These are phyloP conservation scores for Dunckerocampus dactyliophorus DNA, from an alignment of 2,113 vertebrate species.

Conservation along the genomic window DNA sequence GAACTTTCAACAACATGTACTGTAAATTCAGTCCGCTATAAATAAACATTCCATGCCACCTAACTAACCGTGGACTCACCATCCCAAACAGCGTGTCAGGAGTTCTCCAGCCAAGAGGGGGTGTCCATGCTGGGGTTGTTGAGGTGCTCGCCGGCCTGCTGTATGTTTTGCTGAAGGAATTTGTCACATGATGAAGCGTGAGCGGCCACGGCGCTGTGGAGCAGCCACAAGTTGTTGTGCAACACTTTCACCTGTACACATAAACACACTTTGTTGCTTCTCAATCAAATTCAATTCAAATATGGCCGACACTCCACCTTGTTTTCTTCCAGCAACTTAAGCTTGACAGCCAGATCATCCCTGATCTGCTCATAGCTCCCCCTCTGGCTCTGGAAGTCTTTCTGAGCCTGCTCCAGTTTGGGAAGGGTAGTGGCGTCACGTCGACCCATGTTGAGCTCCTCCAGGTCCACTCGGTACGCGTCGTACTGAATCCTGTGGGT, in stretches of 20 bases:
- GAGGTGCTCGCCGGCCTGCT: conserved; percentile 75
- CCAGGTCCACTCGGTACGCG: conserved; percentile 87
- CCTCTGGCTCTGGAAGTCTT: conserved; percentile 80
- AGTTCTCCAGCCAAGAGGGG: conserved; percentile 88
- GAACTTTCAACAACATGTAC: not conserved
- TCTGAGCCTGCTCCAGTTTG: conserved; percentile 82
- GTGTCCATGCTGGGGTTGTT: conserved; percentile 65
- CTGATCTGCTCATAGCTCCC: conserved; percentile 79
- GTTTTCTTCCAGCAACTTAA: conserved; percentile 89
- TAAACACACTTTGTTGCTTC: not conserved
- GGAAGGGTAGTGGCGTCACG: conserved; percentile 75
- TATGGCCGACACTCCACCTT: conserved; percentile 67
- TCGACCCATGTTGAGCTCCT: conserved; percentile 85
- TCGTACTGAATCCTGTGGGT: conserved; percentile 81
- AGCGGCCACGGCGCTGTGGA: conserved; percentile 83
- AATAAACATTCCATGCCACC: not conserved
- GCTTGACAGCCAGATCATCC: conserved; percentile 84
- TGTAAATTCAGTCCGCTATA: not conserved
- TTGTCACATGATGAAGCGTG: conserved; percentile 83
- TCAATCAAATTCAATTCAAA: not conserved
- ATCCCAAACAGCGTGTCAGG: conserved; percentile 55
- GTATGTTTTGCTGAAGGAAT: conserved; percentile 81
- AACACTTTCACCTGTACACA: conserved; percentile 85
- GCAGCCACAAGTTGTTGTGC: conserved; percentile 84
- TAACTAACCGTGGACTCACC: not conserved